phyloP scores from a whole-genome alignment of 2,797 vertebrate genomes.

The Acrossocheilus wenchowensis region DNA sequence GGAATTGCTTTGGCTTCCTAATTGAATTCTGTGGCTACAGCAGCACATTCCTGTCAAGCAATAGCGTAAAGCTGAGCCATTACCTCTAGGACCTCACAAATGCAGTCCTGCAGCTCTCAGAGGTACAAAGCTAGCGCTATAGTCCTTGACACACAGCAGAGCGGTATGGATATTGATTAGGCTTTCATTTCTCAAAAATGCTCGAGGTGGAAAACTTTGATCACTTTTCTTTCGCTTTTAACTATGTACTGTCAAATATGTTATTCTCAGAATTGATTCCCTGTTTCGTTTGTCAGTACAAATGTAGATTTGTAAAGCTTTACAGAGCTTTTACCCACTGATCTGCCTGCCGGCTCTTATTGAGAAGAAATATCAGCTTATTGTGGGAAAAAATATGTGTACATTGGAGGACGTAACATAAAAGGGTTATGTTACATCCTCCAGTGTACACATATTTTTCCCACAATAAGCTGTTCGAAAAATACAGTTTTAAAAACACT shows the following conservation, averaged over 20 bases:
- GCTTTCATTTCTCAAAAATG: slow-evolving; percentile 40
- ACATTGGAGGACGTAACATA: neutral
- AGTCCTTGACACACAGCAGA: slow-evolving; percentile 1
- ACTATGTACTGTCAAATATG: slow-evolving; percentile 33
- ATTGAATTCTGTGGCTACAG: slow-evolving; percentile 49
- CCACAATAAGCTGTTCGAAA: neutral
- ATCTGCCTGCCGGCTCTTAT: slow-evolving; percentile 13
- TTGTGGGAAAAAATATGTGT: slow-evolving; percentile 14
- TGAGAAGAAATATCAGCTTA: slow-evolving; percentile 26
- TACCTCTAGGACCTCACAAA: slow-evolving; percentile 30
- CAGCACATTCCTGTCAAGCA: slow-evolving; percentile 31
- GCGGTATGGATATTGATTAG: slow-evolving; percentile 2
- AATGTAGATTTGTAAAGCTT: slow-evolving; percentile 40
- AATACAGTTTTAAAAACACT: neutral
- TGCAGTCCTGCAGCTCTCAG: neutral
- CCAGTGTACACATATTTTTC: neutral
- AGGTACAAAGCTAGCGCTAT: slow-evolving; percentile 8
- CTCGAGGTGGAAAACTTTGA: slow-evolving; percentile 34
- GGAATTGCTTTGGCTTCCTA: slow-evolving; percentile 50
- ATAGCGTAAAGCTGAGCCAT: slow-evolving; percentile 40
- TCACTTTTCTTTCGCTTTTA: slow-evolving; percentile 15
- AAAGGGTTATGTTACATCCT: neutral
- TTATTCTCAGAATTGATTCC: slow-evolving; percentile 37
- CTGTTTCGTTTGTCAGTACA: slow-evolving; percentile 26
- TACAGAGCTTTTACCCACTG: slow-evolving; percentile 19